These are phyloP conservation scores for Scalopus aquaticus DNA, from an alignment of 2,113 vertebrate genomes.

Conservation along the genomic window DNA sequence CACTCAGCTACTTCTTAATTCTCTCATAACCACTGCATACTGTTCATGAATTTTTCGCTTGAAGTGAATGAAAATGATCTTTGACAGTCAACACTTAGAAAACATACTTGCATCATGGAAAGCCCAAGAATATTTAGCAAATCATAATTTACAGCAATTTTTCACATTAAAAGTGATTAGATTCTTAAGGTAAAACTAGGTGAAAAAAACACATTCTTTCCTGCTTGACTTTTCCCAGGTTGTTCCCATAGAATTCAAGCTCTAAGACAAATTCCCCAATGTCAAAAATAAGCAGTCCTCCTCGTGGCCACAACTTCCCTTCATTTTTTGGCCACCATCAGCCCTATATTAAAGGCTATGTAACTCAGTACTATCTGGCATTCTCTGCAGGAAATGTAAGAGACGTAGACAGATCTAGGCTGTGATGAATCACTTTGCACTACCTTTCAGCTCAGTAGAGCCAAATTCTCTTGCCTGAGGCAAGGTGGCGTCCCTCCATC, in stretches of 20 bases:
- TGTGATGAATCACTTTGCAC: slow-evolving; percentile 67
- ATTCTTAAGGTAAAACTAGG: neutral
- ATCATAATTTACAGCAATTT: neutral
- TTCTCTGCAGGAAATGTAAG: slow-evolving; percentile 50
- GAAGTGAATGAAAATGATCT: neutral
- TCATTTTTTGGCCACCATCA: neutral
- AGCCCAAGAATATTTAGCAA: neutral
- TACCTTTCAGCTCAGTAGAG: slow-evolving; percentile 64
- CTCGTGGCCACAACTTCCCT: neutral
- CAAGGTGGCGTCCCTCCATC: slow-evolving; percentile 53
- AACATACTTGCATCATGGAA: neutral
- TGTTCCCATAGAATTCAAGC: slow-evolving; percentile 28
- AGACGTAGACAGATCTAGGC: slow-evolving; percentile 30
- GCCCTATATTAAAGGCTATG: slow-evolving; percentile 10
- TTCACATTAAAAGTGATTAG: neutral
- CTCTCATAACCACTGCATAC: neutral
- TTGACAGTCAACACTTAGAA: neutral
- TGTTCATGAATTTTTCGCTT: neutral
- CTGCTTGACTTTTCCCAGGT: slow-evolving; percentile 34
- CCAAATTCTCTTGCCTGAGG: slow-evolving; percentile 69
- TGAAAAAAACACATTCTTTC: slow-evolving; percentile 2
- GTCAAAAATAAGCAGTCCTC: neutral
- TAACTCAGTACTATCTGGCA: slow-evolving; percentile 5
- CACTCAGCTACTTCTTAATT: neutral
- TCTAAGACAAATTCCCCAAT: neutral